These are phyloP conservation scores for Camponotus floridanus DNA, from an alignment of 1,140 invertebrate genomes.

Conservation along the genomic window DNA sequence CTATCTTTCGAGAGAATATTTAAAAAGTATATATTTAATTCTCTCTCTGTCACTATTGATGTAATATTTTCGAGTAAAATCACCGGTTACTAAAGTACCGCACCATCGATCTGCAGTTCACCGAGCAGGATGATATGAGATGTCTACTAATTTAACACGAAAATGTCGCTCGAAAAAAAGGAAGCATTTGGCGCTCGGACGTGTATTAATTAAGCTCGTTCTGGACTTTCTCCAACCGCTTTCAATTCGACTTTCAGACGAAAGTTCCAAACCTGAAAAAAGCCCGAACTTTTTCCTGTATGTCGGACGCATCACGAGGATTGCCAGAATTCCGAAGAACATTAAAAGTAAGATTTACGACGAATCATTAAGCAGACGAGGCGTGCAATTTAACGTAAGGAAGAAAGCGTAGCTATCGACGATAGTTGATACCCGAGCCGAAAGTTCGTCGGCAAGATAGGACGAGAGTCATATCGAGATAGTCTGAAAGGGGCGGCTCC, in stretches of 20 bases:
- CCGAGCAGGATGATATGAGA: slow-evolving; percentile 1
- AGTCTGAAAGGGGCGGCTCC: slow-evolving; percentile 32
- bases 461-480: slow-evolving; percentile 43
- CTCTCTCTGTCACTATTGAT: background rate
- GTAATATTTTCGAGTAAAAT: background rate
- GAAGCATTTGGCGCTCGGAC: slow-evolving; percentile 38
- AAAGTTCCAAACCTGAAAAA: background rate
- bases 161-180: slow-evolving; percentile 5
- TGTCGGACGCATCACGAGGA: slow-evolving; percentile 22
- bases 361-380: slow-evolving; percentile 37
- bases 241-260: background rate
- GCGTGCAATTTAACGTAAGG: slow-evolving; percentile 24
- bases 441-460: slow-evolving; percentile 53
- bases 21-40: background rate
- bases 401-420: slow-evolving; percentile 29
- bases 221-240: slow-evolving; percentile 48
- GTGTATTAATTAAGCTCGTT: slow-evolving; percentile 48
- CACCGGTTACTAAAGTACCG: background rate
- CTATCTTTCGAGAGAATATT: background rate
- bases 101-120: background rate
- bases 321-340: slow-evolving; percentile 44
- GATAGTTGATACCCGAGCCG: slow-evolving; percentile 33
- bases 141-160: slow-evolving; percentile 27
- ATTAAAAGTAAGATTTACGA: slow-evolving; percentile 44
- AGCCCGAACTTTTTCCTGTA: slow-evolving; percentile 36